These are phyloP conservation scores for Odobenus rosmarus DNA, from an alignment of 2,113 vertebrate genomes.

Conservation along the genomic window DNA sequence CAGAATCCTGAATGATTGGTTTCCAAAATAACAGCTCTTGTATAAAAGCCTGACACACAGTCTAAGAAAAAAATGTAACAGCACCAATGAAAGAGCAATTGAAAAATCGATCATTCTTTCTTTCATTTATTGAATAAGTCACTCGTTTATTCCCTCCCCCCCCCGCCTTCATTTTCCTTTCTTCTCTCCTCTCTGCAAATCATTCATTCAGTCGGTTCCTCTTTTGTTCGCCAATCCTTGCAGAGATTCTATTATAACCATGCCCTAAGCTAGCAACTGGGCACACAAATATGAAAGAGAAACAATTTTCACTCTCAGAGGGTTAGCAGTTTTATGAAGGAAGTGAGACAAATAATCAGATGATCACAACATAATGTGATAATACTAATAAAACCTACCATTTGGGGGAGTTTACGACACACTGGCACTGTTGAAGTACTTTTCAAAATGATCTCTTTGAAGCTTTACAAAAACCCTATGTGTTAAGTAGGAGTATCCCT, in stretches of 20 bases:
- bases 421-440: not conserved
- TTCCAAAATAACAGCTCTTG: slow-evolving; percentile 62
- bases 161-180: not conserved
- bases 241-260: not conserved
- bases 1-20: slow-evolving; percentile 52
- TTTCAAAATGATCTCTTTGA: not conserved
- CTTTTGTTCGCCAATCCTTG: not conserved
- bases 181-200: not conserved
- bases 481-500: not conserved
- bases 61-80: slow-evolving; percentile 60
- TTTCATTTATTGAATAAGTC: not conserved
- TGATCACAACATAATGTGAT: not conserved
- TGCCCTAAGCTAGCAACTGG: not conserved
- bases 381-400: not conserved
- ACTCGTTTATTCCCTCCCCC: not conserved
- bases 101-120: slow-evolving; percentile 10
- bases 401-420: not conserved
- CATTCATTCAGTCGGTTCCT: not conserved
- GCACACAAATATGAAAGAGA: not conserved
- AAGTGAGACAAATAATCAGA: not conserved
- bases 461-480: not conserved
- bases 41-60: slow-evolving; percentile 13
- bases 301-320: not conserved
- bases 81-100: slow-evolving; percentile 26
- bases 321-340: not conserved